A percentile compares a stretch with the other conserved stretches of the same genome.
phyloP scores from a whole-genome alignment of 2,888 invertebrate species.

The Hemistola chrysoprasaria region DNA sequence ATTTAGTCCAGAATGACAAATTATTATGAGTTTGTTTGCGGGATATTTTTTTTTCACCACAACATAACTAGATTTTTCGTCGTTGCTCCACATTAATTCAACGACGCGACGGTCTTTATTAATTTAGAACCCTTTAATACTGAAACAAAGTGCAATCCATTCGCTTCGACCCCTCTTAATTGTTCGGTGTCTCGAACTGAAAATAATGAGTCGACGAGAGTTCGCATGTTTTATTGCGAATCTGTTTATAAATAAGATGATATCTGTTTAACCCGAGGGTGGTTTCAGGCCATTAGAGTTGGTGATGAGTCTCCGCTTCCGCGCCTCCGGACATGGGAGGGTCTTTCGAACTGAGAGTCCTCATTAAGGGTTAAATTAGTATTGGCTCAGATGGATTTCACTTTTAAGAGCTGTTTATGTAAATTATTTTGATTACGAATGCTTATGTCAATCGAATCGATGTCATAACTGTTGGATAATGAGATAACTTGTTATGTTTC shows the following conservation, averaged over 20 bases:
- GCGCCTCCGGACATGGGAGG: constrained; percentile 65
- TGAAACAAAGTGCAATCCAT: constrained; percentile 22
- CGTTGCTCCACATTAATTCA: neutral
- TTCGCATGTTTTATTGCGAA: constrained; percentile 43
- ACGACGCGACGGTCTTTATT: constrained; percentile 2
- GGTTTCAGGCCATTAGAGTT: constrained; percentile 66
- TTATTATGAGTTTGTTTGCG: constrained; percentile 48
- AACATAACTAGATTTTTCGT: neutral
- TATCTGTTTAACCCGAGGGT: constrained; percentile 62
- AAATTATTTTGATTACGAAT: constrained; percentile 35
- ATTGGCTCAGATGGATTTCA: constrained; percentile 50
- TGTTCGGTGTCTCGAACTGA: constrained; percentile 29
- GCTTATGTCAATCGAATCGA: too few relatives aligned
- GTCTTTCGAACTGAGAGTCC: constrained; percentile 49
- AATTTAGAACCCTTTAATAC: constrained; percentile 8
- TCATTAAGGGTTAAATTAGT: constrained; percentile 72
- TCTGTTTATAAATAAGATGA: constrained; percentile 54
- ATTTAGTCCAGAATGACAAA: constrained; percentile 61
- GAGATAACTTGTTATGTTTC: constrained; percentile 29
- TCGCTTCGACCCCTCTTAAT: constrained; percentile 27
- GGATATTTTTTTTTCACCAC: constrained; percentile 25
- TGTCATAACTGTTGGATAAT: constrained; percentile 34
- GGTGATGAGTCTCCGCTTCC: constrained; percentile 68
- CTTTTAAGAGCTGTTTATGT: constrained; percentile 49
- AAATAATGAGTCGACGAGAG: constrained; percentile 38